Evolutionary conservation across 2,797 vertebrate genomes (phyloP).

Genomic region (Poecilia velifera): DNA sequence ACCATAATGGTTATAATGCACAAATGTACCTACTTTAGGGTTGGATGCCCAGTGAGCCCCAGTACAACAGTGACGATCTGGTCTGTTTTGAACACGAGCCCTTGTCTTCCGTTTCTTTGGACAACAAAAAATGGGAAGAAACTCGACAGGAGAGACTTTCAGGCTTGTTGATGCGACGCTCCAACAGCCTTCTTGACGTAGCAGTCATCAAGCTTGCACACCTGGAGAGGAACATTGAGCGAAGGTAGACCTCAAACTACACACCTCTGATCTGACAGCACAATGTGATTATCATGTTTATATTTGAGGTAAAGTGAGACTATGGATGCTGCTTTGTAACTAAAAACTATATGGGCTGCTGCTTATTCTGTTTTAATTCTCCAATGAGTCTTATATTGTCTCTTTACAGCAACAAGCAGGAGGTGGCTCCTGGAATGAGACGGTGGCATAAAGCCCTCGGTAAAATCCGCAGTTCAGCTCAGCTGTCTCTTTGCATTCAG

Average conservation of each 20-base stretch:
- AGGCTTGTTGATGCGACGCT: constrained; percentile 81
- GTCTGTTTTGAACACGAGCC: constrained; percentile 94
- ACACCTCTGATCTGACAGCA: constrained; percentile 86
- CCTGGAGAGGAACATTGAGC: constrained; percentile 97
- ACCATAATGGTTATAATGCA: constrained; percentile 11
- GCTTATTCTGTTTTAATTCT: not conserved
- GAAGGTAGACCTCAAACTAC: constrained; percentile 96
- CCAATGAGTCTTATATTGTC: constrained; percentile 11
- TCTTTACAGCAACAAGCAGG: constrained; percentile 88
- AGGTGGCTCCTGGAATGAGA: constrained; percentile 91
- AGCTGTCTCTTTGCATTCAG: constrained; percentile 96
- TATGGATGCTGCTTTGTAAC: not conserved
- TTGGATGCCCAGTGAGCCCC: constrained; percentile 91
- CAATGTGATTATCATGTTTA: constrained; percentile 86
- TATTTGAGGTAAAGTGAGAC: not conserved
- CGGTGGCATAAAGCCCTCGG: constrained; percentile 90
- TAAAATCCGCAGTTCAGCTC: constrained; percentile 91
- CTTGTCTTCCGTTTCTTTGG: constrained; percentile 78
- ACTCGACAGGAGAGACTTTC: constrained; percentile 76
- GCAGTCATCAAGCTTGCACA: constrained; percentile 93
- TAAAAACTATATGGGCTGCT: not conserved
- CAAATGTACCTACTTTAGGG: constrained; percentile 78
- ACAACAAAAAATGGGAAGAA: constrained; percentile 76
- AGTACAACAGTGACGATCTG: constrained; percentile 92
- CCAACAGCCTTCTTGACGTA: constrained; percentile 97